Conservation (phyloP, 2,888 invertebrate species). For the Heliconius erato region DNA sequence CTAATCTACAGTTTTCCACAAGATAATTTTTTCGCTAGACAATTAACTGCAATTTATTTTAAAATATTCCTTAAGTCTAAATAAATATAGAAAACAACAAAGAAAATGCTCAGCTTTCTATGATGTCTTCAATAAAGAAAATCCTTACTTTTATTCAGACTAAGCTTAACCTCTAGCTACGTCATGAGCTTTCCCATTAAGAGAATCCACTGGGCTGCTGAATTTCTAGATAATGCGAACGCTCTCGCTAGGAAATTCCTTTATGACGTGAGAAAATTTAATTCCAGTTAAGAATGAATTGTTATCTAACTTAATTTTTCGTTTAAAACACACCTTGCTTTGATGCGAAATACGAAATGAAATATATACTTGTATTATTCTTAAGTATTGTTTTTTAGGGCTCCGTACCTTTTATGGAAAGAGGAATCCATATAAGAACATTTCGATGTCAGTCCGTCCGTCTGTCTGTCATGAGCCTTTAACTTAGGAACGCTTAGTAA, state of each 20-base stretch:
- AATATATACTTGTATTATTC: not conserved
- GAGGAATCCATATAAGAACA: no score
- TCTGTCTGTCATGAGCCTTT: no score
- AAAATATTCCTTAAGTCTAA: not conserved
- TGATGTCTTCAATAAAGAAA: not conserved
- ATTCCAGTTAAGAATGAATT: conserved; percentile 24
- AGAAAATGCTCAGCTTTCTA: not conserved
- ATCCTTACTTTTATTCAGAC: conserved; percentile 6
- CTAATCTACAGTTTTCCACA: not conserved
- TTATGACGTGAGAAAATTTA: conserved; percentile 33
- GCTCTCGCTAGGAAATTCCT: conserved; percentile 35
- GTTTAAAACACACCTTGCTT: not conserved
- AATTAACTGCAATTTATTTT: not conserved
- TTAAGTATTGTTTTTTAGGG: not conserved
- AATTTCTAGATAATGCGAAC: conserved; percentile 45
- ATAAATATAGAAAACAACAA: not conserved
- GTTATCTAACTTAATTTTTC: conserved; percentile 15
- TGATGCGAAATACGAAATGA: not conserved
- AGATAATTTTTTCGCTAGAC: not conserved
- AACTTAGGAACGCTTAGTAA: no score
- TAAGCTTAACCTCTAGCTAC: conserved; percentile 31
- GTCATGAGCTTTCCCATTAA: conserved; percentile 38
- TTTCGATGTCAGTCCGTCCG: no score
- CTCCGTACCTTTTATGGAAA: no score
- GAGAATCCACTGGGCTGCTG: conserved; percentile 31